Evolutionary conservation across 2,888 invertebrate genomes (phyloP).

Genomic region (Pocota personata): DNA sequence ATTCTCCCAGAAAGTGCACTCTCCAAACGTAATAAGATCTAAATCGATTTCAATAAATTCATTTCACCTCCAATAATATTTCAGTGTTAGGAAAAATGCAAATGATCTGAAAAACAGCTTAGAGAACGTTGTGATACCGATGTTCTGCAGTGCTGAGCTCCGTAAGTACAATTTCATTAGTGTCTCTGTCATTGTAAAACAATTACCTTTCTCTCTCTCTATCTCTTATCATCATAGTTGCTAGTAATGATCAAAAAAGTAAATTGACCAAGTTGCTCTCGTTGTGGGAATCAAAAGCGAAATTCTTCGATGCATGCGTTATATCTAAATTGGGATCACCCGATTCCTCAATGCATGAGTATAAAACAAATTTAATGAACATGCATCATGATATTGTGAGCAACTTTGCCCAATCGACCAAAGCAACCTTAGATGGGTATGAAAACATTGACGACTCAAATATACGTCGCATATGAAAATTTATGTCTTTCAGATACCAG

Average conservation of each 20-base stretch:
- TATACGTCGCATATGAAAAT: not conserved
- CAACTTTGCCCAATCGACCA: conserved; percentile 90
- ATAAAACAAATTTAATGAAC: conserved; percentile 92
- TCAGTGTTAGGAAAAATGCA: conserved; percentile 97
- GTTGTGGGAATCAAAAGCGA: conserved; percentile 98
- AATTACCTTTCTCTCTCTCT: conserved; percentile 76
- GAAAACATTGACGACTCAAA: conserved; percentile 4
- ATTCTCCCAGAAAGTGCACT: not conserved
- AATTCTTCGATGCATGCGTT: conserved; percentile 92
- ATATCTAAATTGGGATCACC: conserved; percentile 95
- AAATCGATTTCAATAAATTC: not conserved
- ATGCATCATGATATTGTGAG: conserved; percentile 91
- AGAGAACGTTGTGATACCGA: conserved; percentile 97
- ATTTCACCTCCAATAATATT: conserved; percentile 77
- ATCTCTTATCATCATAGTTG: conserved; percentile 84
- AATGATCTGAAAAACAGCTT: conserved; percentile 96
- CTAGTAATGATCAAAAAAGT: conserved; percentile 93
- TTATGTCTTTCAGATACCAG: conserved; percentile 87
- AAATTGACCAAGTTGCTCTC: conserved; percentile 97
- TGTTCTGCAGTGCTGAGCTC: conserved; percentile 96
- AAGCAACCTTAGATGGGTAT: conserved; percentile 91
- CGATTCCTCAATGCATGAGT: conserved; percentile 93
- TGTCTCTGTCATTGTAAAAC: not conserved
- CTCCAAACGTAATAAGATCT: not conserved
- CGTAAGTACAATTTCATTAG: not conserved